Conservation (phyloP, 1,140 invertebrate genomes). For the Sinonovacula constricta region DNA sequence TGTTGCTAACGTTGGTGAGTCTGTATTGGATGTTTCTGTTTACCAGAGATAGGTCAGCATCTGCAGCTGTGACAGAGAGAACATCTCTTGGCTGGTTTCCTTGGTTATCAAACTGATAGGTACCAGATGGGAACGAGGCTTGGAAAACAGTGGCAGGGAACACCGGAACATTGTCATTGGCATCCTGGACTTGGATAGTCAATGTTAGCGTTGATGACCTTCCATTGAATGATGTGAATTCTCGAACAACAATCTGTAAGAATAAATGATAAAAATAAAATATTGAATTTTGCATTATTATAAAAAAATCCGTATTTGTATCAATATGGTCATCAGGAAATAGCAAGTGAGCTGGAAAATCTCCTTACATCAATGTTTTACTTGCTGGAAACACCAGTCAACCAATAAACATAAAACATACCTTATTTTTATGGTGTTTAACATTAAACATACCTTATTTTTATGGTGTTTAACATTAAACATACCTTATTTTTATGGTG, state of each 20-base stretch:
- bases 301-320: no score
- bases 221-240: constrained; percentile 11
- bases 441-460: background rate
- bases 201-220: constrained; percentile 46
- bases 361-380: background rate
- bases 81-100: constrained; percentile 14
- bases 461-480: background rate
- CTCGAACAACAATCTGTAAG: constrained; percentile 56
- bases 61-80: constrained; percentile 58
- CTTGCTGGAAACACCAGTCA: background rate
- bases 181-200: constrained; percentile 53
- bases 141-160: constrained; percentile 52
- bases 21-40: constrained; percentile 53
- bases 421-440: background rate
- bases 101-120: constrained; percentile 46
- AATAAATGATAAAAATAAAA: no score
- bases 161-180: constrained; percentile 56
- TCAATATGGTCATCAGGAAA: background rate
- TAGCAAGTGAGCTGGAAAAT: background rate
- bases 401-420: background rate
- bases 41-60: constrained; percentile 49
- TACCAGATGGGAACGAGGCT: constrained; percentile 40
- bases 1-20: constrained; percentile 56
- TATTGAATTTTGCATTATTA: no score
- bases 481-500: background rate